A percentile compares a stretch with the other conserved stretches of the same genome.
phyloP scores from a whole-genome alignment of 2,888 invertebrate species.

The Epinotia bilunana region DNA sequence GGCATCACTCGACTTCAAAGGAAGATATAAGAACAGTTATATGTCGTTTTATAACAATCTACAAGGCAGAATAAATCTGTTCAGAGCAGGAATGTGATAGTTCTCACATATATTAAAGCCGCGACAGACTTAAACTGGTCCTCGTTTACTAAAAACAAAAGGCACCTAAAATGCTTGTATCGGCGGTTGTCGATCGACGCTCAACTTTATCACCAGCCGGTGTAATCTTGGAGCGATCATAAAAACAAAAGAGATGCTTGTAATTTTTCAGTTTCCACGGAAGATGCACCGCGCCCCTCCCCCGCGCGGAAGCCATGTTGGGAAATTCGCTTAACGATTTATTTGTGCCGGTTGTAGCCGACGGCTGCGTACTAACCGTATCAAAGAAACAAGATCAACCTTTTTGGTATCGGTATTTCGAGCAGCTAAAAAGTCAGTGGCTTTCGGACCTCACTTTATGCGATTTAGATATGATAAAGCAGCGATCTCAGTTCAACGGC shows the following conservation, averaged over 20 bases:
- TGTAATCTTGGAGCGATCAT: constrained; percentile 57
- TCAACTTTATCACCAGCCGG: constrained; percentile 50
- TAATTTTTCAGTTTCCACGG: constrained; percentile 73
- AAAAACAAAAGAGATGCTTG: constrained; percentile 64
- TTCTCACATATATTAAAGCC: constrained; percentile 35
- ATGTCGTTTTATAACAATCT: not conserved
- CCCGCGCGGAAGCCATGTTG: constrained; percentile 77
- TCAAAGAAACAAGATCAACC: constrained; percentile 38
- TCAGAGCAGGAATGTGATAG: constrained; percentile 2
- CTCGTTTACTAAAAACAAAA: constrained; percentile 37
- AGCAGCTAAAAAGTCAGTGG: constrained; percentile 32
- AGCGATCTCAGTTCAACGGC: constrained; percentile 10
- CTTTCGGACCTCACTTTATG: constrained; percentile 18
- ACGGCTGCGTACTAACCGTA: constrained; percentile 60
- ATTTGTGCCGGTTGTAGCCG: constrained; percentile 70
- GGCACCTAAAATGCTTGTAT: constrained; percentile 47
- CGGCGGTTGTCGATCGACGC: constrained; percentile 47
- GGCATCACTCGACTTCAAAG: constrained; percentile 14
- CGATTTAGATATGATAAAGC: constrained; percentile 7
- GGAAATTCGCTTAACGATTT: constrained; percentile 78
- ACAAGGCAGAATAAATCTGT: constrained; percentile 8
- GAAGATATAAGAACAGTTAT: constrained; percentile 5
- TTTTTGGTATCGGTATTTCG: constrained; percentile 28
- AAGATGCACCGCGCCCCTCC: constrained; percentile 63
- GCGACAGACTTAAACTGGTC: constrained; percentile 14